A percentile compares a stretch with the other conserved stretches of the same genome.
Evolutionary conservation across 2,888 invertebrate species (phyloP).

Genomic region (Nyleta sp.): DNA sequence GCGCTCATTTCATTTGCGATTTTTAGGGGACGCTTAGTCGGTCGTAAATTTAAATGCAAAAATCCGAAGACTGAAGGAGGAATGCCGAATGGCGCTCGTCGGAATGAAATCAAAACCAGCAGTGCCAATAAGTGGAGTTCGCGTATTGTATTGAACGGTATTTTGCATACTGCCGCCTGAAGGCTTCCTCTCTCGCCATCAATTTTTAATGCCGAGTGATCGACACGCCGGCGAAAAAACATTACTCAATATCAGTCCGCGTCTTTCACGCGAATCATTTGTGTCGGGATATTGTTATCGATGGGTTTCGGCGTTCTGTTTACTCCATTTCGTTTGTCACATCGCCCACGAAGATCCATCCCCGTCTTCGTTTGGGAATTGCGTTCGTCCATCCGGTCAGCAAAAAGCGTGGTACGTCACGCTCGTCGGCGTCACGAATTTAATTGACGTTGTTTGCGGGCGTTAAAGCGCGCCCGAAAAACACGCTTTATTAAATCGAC

Average conservation of each 20-base stretch:
- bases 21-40: not conserved
- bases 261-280: constrained; percentile 17
- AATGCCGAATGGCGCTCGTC: too few species aligned
- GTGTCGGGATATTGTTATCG: constrained; percentile 32
- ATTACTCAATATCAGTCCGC: constrained; percentile 13
- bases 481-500: constrained; percentile 44
- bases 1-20: constrained; percentile 26
- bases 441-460: constrained; percentile 21
- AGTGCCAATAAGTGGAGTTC: not conserved
- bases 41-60: constrained; percentile 4
- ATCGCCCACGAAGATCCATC: not conserved
- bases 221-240: constrained; percentile 19
- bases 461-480: constrained; percentile 20
- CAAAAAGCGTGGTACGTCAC: too few species aligned
- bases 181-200: constrained; percentile 15
- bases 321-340: constrained; percentile 17
- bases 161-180: constrained; percentile 19
- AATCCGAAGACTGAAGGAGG: not conserved
- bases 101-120: too few species aligned
- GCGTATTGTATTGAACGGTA: not conserved
- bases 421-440: constrained; percentile 1
- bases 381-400: too few species aligned
- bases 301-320: constrained; percentile 11
- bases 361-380: not conserved
- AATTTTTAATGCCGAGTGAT: constrained; percentile 38